phyloP scores from a whole-genome alignment of 2,888 invertebrate genomes.

The Rambutsinella grinnellia region DNA sequence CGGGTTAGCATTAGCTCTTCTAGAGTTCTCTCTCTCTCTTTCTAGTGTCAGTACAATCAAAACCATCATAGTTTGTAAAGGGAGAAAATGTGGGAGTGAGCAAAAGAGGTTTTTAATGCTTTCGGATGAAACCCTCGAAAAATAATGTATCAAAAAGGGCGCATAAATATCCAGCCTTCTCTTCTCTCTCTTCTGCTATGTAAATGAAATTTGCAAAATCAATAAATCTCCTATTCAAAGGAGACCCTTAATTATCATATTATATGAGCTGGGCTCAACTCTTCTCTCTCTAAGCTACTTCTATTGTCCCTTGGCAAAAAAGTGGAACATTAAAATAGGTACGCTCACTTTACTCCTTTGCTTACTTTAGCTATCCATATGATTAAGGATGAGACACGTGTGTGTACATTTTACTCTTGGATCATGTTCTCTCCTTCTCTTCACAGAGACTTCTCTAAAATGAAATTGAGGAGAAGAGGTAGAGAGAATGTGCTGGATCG shows the following conservation, averaged over 20 bases:
- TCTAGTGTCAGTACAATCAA: slow-evolving; percentile 25
- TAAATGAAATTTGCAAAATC: slow-evolving; percentile 53
- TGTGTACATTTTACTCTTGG: too few relatives aligned
- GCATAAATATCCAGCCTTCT: slow-evolving; percentile 15
- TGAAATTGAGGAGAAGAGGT: slow-evolving; percentile 26
- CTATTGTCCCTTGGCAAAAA: not conserved
- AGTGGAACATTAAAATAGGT: not conserved
- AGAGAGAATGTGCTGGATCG: slow-evolving; percentile 1
- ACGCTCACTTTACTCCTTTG: not conserved
- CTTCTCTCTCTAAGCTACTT: slow-evolving; percentile 19
- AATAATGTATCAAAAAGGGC: slow-evolving; percentile 24
- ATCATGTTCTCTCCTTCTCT: too few relatives aligned
- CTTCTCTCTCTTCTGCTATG: slow-evolving; percentile 23
- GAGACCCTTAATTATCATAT: slow-evolving; percentile 53
- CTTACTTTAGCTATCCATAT: not conserved
- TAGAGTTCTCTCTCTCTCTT: not conserved
- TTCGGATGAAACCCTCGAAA: not conserved
- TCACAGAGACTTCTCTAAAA: too few relatives aligned
- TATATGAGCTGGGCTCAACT: slow-evolving; percentile 35
- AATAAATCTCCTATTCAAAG: slow-evolving; percentile 49
- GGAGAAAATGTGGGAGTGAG: not conserved
- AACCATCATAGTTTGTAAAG: slow-evolving; percentile 1
- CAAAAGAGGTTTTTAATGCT: not conserved
- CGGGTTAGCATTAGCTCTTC: too few relatives aligned
- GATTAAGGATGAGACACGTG: not conserved